Evolutionary conservation across 64 coral and sea anemone genomes (phyloP).

Genomic region (Actinia tenebrosa): DNA sequence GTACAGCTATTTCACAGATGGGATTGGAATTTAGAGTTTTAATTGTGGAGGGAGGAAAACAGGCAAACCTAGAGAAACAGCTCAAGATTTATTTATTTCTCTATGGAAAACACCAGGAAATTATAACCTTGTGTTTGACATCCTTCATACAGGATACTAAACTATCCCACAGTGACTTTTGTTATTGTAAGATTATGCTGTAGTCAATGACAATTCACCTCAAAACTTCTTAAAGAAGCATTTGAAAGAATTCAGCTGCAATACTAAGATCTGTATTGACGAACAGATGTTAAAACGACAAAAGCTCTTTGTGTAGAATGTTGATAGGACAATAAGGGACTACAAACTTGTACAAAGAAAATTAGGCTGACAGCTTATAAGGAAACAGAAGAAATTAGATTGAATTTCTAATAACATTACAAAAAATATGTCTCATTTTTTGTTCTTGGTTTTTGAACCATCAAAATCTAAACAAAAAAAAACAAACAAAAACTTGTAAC

Average conservation of each 20-base stretch:
- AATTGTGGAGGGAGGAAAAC: no score
- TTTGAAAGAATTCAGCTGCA: slow-evolving; percentile 5
- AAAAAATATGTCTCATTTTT: no score
- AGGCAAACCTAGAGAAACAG: no score
- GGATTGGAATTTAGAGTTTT: no score
- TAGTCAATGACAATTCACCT: background rate
- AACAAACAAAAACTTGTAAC: no score
- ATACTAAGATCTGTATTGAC: background rate
- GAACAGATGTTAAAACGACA: background rate
- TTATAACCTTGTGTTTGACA: background rate
- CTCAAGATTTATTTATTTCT: background rate
- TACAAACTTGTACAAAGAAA: background rate
- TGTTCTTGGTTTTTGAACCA: no score
- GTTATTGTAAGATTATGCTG: background rate
- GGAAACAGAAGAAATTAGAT: background rate
- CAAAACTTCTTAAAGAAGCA: background rate
- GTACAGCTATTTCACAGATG: background rate
- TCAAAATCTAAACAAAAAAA: no score
- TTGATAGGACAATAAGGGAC: background rate
- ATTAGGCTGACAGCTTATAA: background rate
- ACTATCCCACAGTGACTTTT: background rate
- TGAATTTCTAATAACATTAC: background rate
- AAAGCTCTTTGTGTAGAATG: background rate
- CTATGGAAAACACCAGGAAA: background rate
- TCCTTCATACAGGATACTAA: background rate